Evolutionary conservation across 2,888 invertebrate genomes (phyloP), one percentile per base, ranked within the genome.

Genomic region (Plutella xylostella): DNA sequence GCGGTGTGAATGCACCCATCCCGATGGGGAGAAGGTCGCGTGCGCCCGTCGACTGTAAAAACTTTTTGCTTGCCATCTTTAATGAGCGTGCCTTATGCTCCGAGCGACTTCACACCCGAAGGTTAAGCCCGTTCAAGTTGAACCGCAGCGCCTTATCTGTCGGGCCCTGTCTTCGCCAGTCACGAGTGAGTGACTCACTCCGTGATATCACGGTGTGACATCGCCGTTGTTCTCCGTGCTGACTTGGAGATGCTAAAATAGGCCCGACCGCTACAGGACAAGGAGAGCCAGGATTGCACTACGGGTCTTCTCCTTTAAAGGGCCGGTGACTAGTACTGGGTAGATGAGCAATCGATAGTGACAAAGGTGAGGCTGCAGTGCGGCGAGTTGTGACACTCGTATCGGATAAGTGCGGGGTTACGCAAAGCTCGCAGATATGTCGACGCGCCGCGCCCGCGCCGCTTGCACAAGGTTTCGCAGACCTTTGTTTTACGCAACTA

Each of bases 401-500:
- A 65, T 63, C 54, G 82, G 80, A 80, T 82, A 83, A 80, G 78
- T 79, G 72, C 75, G 77, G 68, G 64, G 76, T 83, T 83, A 83
- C 83, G 82, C 80, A 83, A 83, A 83, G 78, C 77, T 65, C n/a
- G 75, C 75, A 83, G 82, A 83, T 82, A 82, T 82, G 80, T 82
- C 73, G 75, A 42, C 42, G 40, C 20, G 76, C 69, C 78, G 78
- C 75, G 75, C 37, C 42, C 41, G 75, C 55, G 48, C 52, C 75
- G 79, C 79, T 82, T 83, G 77, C 82, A 82, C 83, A 82, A 82
- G 82, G 78, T 72, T 80, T 76, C 70, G 72, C 79, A 82, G 82
- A 83, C 82, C 83, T 83, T 83, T 83, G 83, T 83, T 83, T 83
- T 82, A 80, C 79, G 82, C 82, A 83, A 83, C 77, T 65, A 65